These are phyloP conservation scores for Gymnoscelis rufifasciata DNA, from an alignment of 2,888 invertebrate species.

Conservation along the genomic window DNA sequence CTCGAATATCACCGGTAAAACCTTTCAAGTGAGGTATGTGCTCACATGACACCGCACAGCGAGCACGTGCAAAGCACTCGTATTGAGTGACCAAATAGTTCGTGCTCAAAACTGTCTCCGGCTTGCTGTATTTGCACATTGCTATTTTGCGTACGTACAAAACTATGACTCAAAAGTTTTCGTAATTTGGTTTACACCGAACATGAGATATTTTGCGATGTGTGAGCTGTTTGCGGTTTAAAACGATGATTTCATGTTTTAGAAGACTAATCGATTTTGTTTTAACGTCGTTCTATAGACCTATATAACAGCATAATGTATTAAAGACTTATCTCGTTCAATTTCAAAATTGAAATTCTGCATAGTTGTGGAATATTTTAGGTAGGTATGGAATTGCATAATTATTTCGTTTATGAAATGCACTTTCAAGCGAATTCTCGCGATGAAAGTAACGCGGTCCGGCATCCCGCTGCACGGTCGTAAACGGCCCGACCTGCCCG, in stretches of 20 bases:
- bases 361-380: constrained; percentile 1
- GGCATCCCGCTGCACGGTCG: constrained; percentile 51
- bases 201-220: too few species aligned
- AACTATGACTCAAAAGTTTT: constrained; percentile 23
- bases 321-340: too few species aligned
- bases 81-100: constrained; percentile 28
- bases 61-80: constrained; percentile 23
- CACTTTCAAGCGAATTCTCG: constrained; percentile 55
- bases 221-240: too few species aligned
- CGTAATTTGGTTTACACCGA: constrained; percentile 9
- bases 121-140: constrained; percentile 15
- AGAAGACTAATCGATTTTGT: too few species aligned
- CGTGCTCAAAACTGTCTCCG: constrained; percentile 18
- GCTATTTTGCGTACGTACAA: constrained; percentile 13
- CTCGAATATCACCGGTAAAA: constrained; percentile 30
- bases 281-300: too few species aligned
- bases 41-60: constrained; percentile 26
- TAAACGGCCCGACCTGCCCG: constrained; percentile 57
- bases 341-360: too few species aligned
- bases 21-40: constrained; percentile 38
- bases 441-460: constrained; percentile 57
- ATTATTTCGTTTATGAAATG: constrained; percentile 33
- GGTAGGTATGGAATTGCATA: constrained; percentile 19
- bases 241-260: too few species aligned
- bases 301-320: too few species aligned